Percentiles rank a stretch among this genome's conserved stretches.
These are phyloP conservation scores for Lepus europaeus DNA, from an alignment of 2,113 vertebrate species.

Conservation along the genomic window DNA sequence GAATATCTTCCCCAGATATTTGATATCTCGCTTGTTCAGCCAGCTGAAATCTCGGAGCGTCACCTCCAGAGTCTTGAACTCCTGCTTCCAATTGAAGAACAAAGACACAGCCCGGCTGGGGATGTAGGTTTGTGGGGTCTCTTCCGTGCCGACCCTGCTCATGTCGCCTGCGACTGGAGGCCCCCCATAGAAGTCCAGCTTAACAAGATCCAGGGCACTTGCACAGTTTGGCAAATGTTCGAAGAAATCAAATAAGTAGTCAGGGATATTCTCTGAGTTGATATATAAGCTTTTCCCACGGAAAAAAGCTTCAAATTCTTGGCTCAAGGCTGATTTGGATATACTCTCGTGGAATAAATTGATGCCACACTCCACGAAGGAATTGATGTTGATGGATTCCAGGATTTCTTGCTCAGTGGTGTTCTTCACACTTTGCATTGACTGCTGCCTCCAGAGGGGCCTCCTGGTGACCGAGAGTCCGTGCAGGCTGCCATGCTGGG, in stretches of 20 bases:
- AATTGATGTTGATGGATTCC: constrained; percentile 54
- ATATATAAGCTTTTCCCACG: constrained; percentile 79
- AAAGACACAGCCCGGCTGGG: constrained; percentile 79
- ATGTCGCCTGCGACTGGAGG: background rate
- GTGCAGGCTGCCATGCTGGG: constrained; percentile 49
- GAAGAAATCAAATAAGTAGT: constrained; percentile 84
- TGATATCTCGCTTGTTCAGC: constrained; percentile 80
- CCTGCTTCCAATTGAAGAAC: constrained; percentile 83
- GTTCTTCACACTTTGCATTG: constrained; percentile 33
- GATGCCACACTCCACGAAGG: constrained; percentile 82
- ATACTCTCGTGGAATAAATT: constrained; percentile 81
- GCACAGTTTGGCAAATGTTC: constrained; percentile 81
- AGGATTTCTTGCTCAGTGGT: constrained; percentile 50
- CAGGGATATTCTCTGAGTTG: constrained; percentile 78
- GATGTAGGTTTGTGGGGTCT: constrained; percentile 73
- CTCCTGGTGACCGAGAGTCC: background rate
- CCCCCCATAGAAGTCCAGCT: constrained; percentile 77
- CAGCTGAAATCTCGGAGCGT: constrained; percentile 77
- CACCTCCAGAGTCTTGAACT: constrained; percentile 82
- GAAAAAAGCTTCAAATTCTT: constrained; percentile 84
- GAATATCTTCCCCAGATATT: constrained; percentile 83
- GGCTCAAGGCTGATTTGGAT: constrained; percentile 69
- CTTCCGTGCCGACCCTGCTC: background rate
- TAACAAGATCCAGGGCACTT: constrained; percentile 78
- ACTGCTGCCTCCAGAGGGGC: constrained; percentile 66